Conservation (phyloP, 2,888 invertebrate species). For the Drosophila nigricruria region DNA sequence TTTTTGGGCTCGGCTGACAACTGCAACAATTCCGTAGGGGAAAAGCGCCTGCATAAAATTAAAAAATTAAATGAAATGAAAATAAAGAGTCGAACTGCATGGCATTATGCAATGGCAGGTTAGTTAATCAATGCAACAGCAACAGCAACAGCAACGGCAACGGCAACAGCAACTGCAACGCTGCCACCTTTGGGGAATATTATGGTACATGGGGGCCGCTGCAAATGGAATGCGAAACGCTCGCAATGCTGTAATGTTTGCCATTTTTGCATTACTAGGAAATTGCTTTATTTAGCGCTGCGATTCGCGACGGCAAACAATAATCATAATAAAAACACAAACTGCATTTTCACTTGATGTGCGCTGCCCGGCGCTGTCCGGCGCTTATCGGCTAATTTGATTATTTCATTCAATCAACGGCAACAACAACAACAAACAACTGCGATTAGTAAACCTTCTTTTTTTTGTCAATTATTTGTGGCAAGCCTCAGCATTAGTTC, state of each 20-base stretch:
- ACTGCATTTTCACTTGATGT: conserved; percentile 34
- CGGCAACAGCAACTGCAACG: conserved; percentile 52
- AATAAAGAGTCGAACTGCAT: conserved; percentile 31
- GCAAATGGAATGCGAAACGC: conserved; percentile 44
- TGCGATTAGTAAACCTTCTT: conserved; percentile 47
- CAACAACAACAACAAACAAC: conserved; percentile 1
- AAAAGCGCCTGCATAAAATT: conserved; percentile 66
- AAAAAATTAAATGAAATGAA: conserved; percentile 34
- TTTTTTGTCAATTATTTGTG: not conserved
- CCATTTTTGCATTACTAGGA: conserved; percentile 62
- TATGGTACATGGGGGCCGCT: conserved; percentile 9
- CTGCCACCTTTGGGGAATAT: conserved; percentile 62
- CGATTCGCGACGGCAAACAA: conserved; percentile 37
- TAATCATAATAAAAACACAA: conserved; percentile 2
- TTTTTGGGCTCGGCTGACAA: conserved; percentile 68
- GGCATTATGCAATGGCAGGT: conserved; percentile 66
- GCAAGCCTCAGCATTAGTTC: conserved; percentile 21
- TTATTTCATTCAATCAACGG: conserved; percentile 63
- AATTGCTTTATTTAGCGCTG: conserved; percentile 69
- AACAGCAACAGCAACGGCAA: conserved; percentile 62
- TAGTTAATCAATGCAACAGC: conserved; percentile 75
- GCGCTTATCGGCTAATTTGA: conserved; percentile 67
- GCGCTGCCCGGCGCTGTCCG: not conserved
- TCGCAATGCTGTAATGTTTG: conserved; percentile 54
- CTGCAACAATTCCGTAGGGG: conserved; percentile 65